A percentile compares a stretch with the other conserved stretches of the same genome.
Conservation (phyloP, 2,797 vertebrate species). For the Acanthis flammea region DNA sequence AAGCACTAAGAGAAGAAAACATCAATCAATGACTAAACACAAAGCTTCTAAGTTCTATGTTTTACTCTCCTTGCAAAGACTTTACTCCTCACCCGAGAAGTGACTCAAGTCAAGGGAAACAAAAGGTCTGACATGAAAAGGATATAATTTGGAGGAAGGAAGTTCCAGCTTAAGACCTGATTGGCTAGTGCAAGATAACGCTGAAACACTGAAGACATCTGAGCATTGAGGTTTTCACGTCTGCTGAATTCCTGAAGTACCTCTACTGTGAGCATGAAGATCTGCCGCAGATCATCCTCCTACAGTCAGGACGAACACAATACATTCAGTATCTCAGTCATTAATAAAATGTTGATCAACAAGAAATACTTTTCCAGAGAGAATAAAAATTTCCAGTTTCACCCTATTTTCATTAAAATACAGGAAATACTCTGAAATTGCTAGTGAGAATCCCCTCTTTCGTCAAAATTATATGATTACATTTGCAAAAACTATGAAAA, state of each 20-base stretch:
- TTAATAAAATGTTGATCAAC: not conserved
- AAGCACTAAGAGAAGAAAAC: not conserved
- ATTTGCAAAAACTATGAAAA: not conserved
- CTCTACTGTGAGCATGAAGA: constrained; percentile 95
- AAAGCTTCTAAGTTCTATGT: not conserved
- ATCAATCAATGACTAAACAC: not conserved
- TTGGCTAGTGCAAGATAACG: constrained; percentile 89
- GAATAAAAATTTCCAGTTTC: not conserved
- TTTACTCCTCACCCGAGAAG: not conserved
- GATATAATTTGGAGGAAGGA: constrained; percentile 99
- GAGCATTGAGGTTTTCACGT: constrained; percentile 92
- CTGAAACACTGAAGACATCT: constrained; percentile 98
- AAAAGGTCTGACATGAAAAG: constrained; percentile 72
- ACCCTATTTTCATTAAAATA: not conserved
- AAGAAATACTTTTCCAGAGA: not conserved
- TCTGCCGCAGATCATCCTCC: constrained; percentile 92
- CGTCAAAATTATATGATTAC: not conserved
- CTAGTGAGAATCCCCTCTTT: not conserved
- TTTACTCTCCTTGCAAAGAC: not conserved
- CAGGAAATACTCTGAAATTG: not conserved
- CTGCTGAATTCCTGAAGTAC: constrained; percentile 97
- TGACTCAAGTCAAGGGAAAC: not conserved
- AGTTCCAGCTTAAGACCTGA: constrained; percentile 99
- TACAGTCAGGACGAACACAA: constrained; percentile 64
- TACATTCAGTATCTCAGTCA: not conserved